Evolutionary conservation across 2,888 invertebrate species (phyloP).

Genomic region (Drosophila neutralis): DNA sequence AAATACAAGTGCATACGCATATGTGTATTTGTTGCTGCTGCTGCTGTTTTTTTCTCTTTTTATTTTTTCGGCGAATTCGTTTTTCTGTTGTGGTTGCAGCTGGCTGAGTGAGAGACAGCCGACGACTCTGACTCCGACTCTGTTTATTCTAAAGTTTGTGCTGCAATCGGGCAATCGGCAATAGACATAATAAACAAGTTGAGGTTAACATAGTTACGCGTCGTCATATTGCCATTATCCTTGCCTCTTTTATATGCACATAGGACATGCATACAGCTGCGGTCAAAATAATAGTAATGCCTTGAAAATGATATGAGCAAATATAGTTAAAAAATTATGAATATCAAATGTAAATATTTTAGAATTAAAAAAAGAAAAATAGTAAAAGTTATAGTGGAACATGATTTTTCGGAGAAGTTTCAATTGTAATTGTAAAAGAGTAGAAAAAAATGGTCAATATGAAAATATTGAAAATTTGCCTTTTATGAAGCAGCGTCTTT

Average conservation of each 20-base stretch:
- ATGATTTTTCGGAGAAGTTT: not conserved
- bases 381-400: not conserved
- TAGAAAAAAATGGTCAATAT: not conserved
- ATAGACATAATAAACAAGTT: constrained; percentile 49
- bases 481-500: not conserved
- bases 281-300: not conserved
- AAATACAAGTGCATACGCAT: constrained; percentile 6
- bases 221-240: constrained; percentile 10
- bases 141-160: constrained; percentile 40
- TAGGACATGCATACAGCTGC: not conserved
- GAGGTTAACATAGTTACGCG: constrained; percentile 32
- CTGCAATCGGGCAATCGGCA: constrained; percentile 18
- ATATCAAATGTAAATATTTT: not conserved
- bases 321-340: not conserved
- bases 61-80: constrained; percentile 55
- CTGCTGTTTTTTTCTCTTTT: constrained; percentile 16
- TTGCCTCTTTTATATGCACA: constrained; percentile 14
- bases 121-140: constrained; percentile 26
- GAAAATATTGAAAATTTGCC: not conserved
- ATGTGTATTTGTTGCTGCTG: constrained; percentile 56
- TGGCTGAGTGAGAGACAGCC: constrained; percentile 41
- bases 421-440: not conserved
- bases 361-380: not conserved
- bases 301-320: not conserved
- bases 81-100: constrained; percentile 58